Conservation (phyloP, 1,140 invertebrate genomes). For the Anastrepha ludens region DNA sequence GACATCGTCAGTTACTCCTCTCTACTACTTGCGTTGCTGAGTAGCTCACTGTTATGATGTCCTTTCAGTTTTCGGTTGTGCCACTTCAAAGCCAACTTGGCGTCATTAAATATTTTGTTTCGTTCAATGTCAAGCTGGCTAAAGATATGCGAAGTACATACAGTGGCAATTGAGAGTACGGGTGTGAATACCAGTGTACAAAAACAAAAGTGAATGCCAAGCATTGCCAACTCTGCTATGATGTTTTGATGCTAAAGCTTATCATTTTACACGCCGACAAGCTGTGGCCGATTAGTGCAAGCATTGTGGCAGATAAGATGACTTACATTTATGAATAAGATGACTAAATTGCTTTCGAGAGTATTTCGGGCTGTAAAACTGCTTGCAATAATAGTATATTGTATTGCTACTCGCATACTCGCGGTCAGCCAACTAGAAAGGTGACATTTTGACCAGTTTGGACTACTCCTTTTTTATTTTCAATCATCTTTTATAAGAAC, state of each 20-base stretch:
- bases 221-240: not conserved
- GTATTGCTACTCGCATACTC: no score
- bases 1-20: not conserved
- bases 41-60: constrained; percentile 33
- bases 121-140: constrained; percentile 32
- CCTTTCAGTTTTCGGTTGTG: constrained; percentile 31
- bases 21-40: not conserved
- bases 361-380: not conserved
- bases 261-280: constrained; percentile 22
- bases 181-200: not conserved
- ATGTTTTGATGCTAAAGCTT: not conserved
- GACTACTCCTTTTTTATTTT: no score
- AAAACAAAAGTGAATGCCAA: not conserved
- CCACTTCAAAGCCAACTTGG: constrained; percentile 22
- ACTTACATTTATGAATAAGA: not conserved
- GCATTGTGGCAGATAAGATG: constrained; percentile 21
- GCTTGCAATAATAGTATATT: no score
- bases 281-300: constrained; percentile 14
- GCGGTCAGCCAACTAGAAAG: no score
- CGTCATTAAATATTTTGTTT: constrained; percentile 39
- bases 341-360: not conserved
- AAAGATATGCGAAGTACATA: not conserved
- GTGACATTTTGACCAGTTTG: no score
- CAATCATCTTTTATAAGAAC: no score
- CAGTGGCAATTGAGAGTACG: not conserved